These are phyloP conservation scores for Theonella swinhoei DNA, from an alignment of 37 sponge, comb jelly and placozoan genomes.

Conservation along the genomic window DNA sequence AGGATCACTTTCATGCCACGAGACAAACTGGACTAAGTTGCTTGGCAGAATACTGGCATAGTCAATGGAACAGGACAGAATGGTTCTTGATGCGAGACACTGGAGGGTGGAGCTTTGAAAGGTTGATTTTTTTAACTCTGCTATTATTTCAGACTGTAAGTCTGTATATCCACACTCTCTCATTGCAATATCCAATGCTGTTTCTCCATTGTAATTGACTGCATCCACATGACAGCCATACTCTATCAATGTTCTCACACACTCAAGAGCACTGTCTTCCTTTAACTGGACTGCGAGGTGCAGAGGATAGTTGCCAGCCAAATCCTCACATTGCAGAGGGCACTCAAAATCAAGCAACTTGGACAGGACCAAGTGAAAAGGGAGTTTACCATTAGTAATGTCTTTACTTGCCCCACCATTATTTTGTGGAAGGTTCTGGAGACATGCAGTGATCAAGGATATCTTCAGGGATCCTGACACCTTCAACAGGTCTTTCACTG, in stretches of 20 bases:
- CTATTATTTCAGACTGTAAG: background rate
- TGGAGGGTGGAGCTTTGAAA: conserved; percentile 41
- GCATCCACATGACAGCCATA: conserved; percentile 72
- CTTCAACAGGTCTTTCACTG: conserved; percentile 17
- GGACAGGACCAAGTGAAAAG: conserved; percentile 47
- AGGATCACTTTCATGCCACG: conserved; percentile 57
- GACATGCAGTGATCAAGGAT: conserved; percentile 58
- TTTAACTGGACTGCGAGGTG: conserved; percentile 69
- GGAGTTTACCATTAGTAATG: conserved; percentile 37
- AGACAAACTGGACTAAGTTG: conserved; percentile 43
- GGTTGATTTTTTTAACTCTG: background rate
- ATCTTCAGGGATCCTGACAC: conserved; percentile 9
- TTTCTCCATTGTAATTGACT: conserved; percentile 59
- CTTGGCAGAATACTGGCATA: conserved; percentile 43
- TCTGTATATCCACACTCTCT: background rate
- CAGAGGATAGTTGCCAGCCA: conserved; percentile 68
- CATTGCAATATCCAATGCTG: conserved; percentile 56
- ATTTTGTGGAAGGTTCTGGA: conserved; percentile 53
- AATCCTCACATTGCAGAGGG: conserved; percentile 52
- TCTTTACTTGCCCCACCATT: conserved; percentile 31
- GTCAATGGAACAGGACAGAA: conserved; percentile 23
- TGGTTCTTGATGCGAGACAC: conserved; percentile 41
- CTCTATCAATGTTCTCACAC: conserved; percentile 47
- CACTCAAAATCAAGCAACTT: conserved; percentile 49
- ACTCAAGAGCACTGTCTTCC: conserved; percentile 39